phyloP scores from a whole-genome alignment of 2,797 vertebrate species.

The Semotilus atromaculatus region DNA sequence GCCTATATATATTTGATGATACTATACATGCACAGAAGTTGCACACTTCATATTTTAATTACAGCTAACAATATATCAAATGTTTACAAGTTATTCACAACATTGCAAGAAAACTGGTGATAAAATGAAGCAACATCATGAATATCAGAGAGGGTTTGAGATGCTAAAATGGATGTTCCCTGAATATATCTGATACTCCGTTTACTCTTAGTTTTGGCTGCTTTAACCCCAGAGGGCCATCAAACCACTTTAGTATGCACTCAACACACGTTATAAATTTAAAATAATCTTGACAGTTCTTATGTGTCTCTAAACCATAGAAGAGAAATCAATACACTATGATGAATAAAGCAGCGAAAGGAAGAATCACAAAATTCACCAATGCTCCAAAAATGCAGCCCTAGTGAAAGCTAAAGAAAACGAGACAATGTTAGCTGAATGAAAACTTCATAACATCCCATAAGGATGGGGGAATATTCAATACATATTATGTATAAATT shows the following conservation, averaged over 20 bases:
- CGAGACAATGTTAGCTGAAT: neutral
- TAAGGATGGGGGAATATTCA: neutral
- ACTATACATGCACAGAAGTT: neutral
- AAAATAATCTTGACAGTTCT: neutral
- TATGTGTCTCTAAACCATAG: neutral
- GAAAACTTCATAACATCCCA: neutral
- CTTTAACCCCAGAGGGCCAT: neutral
- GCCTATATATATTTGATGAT: no score
- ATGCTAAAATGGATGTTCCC: neutral
- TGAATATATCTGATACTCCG: neutral
- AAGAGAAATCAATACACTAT: conserved; percentile 1
- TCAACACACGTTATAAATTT: neutral
- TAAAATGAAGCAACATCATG: neutral
- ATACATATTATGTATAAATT: neutral
- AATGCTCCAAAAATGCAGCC: conserved; percentile 4
- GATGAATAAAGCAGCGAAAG: neutral
- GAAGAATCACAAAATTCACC: no score
- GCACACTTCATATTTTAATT: neutral
- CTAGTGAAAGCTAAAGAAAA: neutral
- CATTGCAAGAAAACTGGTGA: neutral
- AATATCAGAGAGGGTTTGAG: neutral
- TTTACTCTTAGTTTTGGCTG: neutral
- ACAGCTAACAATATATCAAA: neutral
- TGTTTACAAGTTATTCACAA: neutral
- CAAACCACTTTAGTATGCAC: conserved; percentile 4